Base-by-base conservation (phyloP, 2,797 vertebrate species). In the Falco naumanni region DNA sequence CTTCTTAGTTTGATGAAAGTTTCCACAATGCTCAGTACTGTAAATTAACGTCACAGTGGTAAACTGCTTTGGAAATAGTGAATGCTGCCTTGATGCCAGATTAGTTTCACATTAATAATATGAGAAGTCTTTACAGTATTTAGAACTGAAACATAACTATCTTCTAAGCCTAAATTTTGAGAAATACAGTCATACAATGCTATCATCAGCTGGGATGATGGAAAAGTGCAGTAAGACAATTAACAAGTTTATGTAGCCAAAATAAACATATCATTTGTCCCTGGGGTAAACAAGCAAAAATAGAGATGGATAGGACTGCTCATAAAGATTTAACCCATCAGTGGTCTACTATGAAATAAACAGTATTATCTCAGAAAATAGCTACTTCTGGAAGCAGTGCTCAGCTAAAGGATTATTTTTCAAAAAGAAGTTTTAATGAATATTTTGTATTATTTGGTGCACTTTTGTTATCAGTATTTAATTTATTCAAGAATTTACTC, bases 11-110 rank as follows among this genome's bases (percentile, higher is more conserved):
- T 95, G 91, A 95, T 90, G 88, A 95, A 96, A 96, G 86, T 95
- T 96, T 96, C 95, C 91, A 87, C 86, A 79, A 82, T 8, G 70
- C 80, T 95, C 80, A 68, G 92, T 75, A 63, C 74, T 90, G 82
- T 60, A 89, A 94, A 94, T 82, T 89, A 72, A 93, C 72, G 95
- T 92, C 95, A 87, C 74, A 70, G 93, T 2, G 31, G 90, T 79
- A 89, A 95, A 86, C 80, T 91, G 93, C 88, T 96, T 94, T 90
- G 96, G 93, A 95, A 96, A 96, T 3, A 92, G 45, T 63, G 91
- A 96, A 89, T 13, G 54, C 33, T 80, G 89, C 83, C 78, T 68
- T 37, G 64, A 84, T 94, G 86, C 90, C 83, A 47, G 48, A 45
- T 90, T 82, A 81, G 89, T 93, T 96, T 96, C 91, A 1, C 79